These are phyloP conservation scores for Cantharis flavilabris DNA, from an alignment of 2,888 invertebrate species.

Conservation along the genomic window DNA sequence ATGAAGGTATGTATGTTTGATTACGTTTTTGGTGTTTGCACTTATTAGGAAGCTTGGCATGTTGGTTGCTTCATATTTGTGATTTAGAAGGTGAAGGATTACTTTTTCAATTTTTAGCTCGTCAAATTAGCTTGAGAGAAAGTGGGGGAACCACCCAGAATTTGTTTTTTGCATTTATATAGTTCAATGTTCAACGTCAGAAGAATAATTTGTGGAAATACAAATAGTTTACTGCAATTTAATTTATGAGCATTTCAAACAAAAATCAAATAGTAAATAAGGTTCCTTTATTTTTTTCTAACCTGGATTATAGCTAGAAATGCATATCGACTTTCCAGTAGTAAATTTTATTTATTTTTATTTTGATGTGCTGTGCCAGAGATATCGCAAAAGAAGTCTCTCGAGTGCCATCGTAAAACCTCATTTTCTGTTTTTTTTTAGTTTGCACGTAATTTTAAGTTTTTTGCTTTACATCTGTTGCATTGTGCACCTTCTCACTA, in stretches of 20 bases:
- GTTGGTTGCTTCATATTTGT: not conserved
- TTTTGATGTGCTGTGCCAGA: not conserved
- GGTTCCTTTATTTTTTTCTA: no score
- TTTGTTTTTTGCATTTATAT: not conserved
- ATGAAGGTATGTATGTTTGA: slow-evolving; percentile 49
- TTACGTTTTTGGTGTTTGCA: not conserved
- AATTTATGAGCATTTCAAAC: not conserved
- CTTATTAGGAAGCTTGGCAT: slow-evolving; percentile 5
- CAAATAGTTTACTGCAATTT: not conserved
- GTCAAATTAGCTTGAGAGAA: no score
- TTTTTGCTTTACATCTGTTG: not conserved
- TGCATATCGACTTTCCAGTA: no score
- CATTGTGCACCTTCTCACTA: not conserved
- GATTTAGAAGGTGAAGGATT: not conserved
- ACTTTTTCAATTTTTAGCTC: not conserved
- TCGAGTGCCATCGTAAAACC: not conserved
- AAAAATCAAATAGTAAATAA: no score
- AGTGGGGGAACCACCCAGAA: no score
- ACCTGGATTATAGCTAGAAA: not conserved
- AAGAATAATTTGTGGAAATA: not conserved
- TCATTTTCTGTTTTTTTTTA: not conserved
- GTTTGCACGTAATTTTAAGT: not conserved
- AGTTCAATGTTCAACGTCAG: not conserved
- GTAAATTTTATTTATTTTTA: not conserved
- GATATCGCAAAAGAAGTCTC: not conserved